Conservation (phyloP, 2,113 vertebrate genomes). For the Mola mola region DNA sequence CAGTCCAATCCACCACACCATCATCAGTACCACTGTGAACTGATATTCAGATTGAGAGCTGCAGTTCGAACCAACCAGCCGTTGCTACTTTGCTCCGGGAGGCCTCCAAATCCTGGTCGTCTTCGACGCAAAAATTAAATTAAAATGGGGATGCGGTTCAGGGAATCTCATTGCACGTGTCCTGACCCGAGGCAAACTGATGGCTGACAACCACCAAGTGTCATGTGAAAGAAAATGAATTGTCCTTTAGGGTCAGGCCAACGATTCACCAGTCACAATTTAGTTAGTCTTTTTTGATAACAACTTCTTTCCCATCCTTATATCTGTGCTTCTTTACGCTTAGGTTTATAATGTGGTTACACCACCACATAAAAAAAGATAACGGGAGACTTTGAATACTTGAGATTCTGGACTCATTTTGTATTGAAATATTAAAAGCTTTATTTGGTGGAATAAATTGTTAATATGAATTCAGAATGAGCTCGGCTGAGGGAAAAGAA, state of each 20-base stretch:
- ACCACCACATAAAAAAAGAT: not conserved
- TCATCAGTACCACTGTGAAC: not conserved
- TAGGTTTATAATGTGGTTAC: not conserved
- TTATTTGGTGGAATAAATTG: constrained; percentile 19
- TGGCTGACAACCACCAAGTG: not conserved
- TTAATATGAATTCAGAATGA: constrained; percentile 26
- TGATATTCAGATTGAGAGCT: not conserved
- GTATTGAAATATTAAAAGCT: constrained; percentile 7
- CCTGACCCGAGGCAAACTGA: not conserved
- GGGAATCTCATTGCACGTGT: not conserved
- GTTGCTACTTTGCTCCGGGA: not conserved
- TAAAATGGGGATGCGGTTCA: not conserved
- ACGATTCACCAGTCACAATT: not conserved
- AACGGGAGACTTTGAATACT: not conserved
- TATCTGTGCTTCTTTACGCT: not conserved
- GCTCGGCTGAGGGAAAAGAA: constrained; percentile 3
- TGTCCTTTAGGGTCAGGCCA: not conserved
- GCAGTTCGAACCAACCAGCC: not conserved
- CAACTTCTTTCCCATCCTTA: not conserved
- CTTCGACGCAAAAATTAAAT: not conserved
- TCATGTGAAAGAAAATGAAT: constrained; percentile 2
- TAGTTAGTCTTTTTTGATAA: constrained; percentile 12
- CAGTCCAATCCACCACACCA: not conserved
- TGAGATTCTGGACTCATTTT: constrained; percentile 2
- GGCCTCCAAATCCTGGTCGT: not conserved